Evolutionary conservation across 2,113 vertebrate genomes (phyloP), one percentile per base, ranked within the genome.

Genomic region (Psettodes erumei): DNA sequence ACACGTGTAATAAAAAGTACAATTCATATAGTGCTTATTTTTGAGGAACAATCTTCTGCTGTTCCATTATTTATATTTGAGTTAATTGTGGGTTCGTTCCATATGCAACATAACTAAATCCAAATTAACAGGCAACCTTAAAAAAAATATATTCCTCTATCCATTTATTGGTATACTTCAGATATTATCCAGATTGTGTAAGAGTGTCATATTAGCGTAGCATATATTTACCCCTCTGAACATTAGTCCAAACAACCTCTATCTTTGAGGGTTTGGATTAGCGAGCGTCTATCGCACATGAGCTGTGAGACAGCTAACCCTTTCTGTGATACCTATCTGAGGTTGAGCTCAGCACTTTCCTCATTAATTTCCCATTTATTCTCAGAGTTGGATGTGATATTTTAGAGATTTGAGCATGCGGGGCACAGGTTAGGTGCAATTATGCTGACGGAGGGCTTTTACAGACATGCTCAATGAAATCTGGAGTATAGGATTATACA

Each of bases 291-390:
- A 43, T 75, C 76, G 82, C 68, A 79, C 76, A 72, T 81, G 85
- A 87, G 78, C 81, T 67, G 69, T 11, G 75, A 91, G 82, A 87
- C 83, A 19, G 75, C 80, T 83, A 61, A 90, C 85, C 85, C 84
- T 77, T 87, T 81, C 77, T 84, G 69, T 77, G 79, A 81, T 89
- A 76, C 86, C 84, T 60, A 75, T 86, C 82, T 71, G 48, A 88
- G 88, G 88, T 91, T 86, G 80, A 90, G 91, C 88, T 90, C 86
- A 81, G 72, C 86, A 88, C 85, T 88, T 89, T 84, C 86, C 91
- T 92, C 92, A 93, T 92, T 92, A 92, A 90, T 89, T 87, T 90
- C 69, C 82, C 89, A 83, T 86, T 93, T 91, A 89, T 92, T 92
- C 89, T 81, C 65, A 0, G 83, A 89, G 89, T 75, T 67, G 81